phyloP scores from a whole-genome alignment of 2,113 vertebrate genomes.

The Porphyrio hochstetteri region DNA sequence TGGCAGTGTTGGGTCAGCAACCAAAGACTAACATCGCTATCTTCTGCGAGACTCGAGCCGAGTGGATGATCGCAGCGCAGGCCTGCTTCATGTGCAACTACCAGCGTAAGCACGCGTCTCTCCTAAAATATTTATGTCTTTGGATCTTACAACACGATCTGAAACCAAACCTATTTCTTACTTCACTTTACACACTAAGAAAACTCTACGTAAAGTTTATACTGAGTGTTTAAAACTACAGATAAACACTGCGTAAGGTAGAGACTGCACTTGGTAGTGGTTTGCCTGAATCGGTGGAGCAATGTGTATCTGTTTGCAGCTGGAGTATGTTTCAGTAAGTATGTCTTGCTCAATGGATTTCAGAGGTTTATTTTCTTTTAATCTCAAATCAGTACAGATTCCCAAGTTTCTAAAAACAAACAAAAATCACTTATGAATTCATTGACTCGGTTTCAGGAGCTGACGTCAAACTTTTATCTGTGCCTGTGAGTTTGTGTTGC shows the following conservation, averaged over 20 bases:
- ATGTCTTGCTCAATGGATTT: not conserved
- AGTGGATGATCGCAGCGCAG: slow-evolving; percentile 92
- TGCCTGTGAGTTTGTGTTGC: not conserved
- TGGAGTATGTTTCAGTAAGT: not conserved
- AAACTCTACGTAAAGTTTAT: not conserved
- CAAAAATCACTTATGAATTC: slow-evolving; percentile 3
- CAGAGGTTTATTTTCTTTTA: not conserved
- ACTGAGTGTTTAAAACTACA: not conserved
- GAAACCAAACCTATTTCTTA: not conserved
- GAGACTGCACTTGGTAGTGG: not conserved
- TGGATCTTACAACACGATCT: not conserved
- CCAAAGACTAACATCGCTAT: slow-evolving; percentile 91
- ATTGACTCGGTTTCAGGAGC: not conserved
- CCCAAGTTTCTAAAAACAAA: not conserved
- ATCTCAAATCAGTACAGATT: not conserved
- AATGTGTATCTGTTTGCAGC: not conserved
- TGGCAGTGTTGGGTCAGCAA: slow-evolving; percentile 86
- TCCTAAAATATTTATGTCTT: not conserved
- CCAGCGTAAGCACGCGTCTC: slow-evolving; percentile 79
- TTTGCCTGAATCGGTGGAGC: not conserved
- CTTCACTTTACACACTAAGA: not conserved
- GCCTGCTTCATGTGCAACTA: slow-evolving; percentile 95
- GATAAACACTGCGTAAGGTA: not conserved
- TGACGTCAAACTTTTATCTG: not conserved
- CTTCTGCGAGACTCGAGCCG: slow-evolving; percentile 93